Conservation (phyloP, 2,888 invertebrate genomes). For the Tachina fera region DNA sequence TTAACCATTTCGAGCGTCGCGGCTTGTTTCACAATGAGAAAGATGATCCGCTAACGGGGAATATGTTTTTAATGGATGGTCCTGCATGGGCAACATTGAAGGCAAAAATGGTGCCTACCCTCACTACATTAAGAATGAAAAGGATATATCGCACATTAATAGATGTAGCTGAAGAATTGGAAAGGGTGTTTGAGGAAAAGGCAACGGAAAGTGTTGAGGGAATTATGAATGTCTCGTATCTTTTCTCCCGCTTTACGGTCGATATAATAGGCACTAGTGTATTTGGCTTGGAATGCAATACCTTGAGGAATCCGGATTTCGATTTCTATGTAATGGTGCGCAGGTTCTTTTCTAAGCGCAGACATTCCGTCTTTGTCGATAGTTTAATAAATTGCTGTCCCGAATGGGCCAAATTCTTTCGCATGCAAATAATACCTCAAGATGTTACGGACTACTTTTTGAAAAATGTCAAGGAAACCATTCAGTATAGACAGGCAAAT, state of each 20-base stretch:
- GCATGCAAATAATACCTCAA: slow-evolving; percentile 73
- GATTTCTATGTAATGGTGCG: slow-evolving; percentile 79
- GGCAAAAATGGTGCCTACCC: slow-evolving; percentile 83
- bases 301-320: slow-evolving; percentile 80
- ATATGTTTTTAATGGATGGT: slow-evolving; percentile 79
- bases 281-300: slow-evolving; percentile 83
- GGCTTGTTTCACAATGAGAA: slow-evolving; percentile 76
- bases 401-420: slow-evolving; percentile 72
- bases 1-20: slow-evolving; percentile 74
- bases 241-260: slow-evolving; percentile 82
- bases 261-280: slow-evolving; percentile 84
- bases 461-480: slow-evolving; percentile 79
- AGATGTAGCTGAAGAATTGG: slow-evolving; percentile 73
- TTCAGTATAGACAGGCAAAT: slow-evolving; percentile 79
- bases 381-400: slow-evolving; percentile 73
- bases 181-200: slow-evolving; percentile 62
- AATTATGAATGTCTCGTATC: slow-evolving; percentile 78
- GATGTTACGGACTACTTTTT: slow-evolving; percentile 76
- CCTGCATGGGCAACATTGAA: slow-evolving; percentile 82
- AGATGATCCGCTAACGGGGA: slow-evolving; percentile 80
- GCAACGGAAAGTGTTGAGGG: slow-evolving; percentile 2
- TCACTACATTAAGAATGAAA: slow-evolving; percentile 83
- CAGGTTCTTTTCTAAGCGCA: slow-evolving; percentile 69
- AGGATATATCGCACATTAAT: slow-evolving; percentile 81
- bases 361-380: slow-evolving; percentile 63